Base-by-base conservation (phyloP, 2,113 vertebrate genomes). In the Tor tambroides region DNA sequence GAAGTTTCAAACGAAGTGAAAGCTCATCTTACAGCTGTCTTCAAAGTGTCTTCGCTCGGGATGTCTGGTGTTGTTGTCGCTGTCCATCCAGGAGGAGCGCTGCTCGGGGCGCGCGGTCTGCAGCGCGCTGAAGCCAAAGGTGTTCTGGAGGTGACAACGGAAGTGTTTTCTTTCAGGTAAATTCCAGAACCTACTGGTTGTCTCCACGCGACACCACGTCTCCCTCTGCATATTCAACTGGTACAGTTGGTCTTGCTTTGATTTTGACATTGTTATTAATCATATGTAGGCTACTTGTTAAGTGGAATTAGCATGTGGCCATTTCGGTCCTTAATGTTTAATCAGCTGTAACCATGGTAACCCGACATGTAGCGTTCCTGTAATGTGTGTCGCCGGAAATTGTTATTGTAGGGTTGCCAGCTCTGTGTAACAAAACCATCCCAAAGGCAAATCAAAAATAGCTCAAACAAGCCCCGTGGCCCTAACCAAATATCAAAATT, bases 121-220 rank as follows among this genome's bases (percentile, higher is more conserved):
- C 4, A 83, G 90, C 3, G 72, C 51, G 9, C 81, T 80, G 54
- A 94, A 89, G 17, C 79, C 83, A 63, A 49, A 28, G 89, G 89
- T 91, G 86, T 89, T 91, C 80, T 56, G 51, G 80, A 95, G 92
- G 90, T 95, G 90, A 38, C 56, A 10, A 0, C 26, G 30, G 90
- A 93, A 96, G 82, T 97, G 96, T 83, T 91, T 95, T 87, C 93
- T 95, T 81, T 96, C 89, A 6, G 91, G 49, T 65, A 93, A 86
- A 54, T 93, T 35, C 92, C 95, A 94, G 63, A 72, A 83, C 81
- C 87, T 87, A 35, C 91, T 92, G 59, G 69, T 88, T 46, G 23
- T 63, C 87, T 97, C 96, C 86, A 96, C 94, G 77, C 90, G 90
- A 72, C 96, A 97, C 93, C 94, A 93, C 0, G 94, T 93, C 71